Conservation (phyloP, 2,888 invertebrate species). For the Agrilus cyanescens region DNA sequence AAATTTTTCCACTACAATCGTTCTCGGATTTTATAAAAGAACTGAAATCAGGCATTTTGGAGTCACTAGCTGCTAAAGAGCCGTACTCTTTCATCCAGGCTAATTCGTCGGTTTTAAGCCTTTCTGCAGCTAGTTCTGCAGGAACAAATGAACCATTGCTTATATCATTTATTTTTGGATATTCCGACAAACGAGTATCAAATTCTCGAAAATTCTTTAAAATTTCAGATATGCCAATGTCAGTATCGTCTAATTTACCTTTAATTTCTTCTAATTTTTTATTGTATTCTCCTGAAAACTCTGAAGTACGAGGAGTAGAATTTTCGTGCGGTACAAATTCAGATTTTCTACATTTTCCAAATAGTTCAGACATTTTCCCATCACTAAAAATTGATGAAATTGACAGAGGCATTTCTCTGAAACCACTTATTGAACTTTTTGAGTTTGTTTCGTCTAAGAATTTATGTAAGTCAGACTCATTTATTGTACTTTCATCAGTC, state of each 20-base stretch:
- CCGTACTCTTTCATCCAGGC: constrained; percentile 32
- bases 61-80: constrained; percentile 16
- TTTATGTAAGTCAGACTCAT: constrained; percentile 25
- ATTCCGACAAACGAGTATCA: constrained; percentile 5
- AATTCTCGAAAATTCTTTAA: constrained; percentile 20
- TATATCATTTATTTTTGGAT: constrained; percentile 3
- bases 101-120: constrained; percentile 33
- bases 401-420: too few species aligned
- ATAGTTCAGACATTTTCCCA: too few species aligned
- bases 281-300: constrained; percentile 5
- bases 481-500: constrained; percentile 24
- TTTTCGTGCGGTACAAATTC: constrained; percentile 13
- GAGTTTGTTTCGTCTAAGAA: background rate
- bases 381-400: too few species aligned
- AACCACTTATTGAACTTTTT: too few species aligned
- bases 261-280: constrained; percentile 19
- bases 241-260: constrained; percentile 18
- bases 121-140: constrained; percentile 31
- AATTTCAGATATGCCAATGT: constrained; percentile 21
- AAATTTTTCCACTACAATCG: constrained; percentile 32
- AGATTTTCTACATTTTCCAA: too few species aligned
- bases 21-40: constrained; percentile 3
- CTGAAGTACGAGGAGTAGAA: constrained; percentile 25
- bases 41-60: constrained; percentile 1
- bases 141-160: constrained; percentile 23